A percentile compares a stretch with the other conserved stretches of the same genome.
Evolutionary conservation across 2,888 invertebrate genomes (phyloP).

Genomic region (Acronicta aceris): DNA sequence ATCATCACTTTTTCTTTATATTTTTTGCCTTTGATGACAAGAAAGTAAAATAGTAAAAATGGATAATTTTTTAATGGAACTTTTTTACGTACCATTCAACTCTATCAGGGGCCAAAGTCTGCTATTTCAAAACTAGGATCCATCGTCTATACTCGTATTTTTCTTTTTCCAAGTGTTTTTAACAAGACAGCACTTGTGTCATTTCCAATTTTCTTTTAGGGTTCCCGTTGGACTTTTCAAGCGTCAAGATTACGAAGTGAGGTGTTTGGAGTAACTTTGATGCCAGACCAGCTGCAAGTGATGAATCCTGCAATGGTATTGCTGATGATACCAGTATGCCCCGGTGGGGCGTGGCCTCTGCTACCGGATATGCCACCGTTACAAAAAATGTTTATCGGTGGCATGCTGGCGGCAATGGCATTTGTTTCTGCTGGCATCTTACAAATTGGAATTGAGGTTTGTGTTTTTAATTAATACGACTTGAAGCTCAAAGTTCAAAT

Average conservation of each 20-base stretch:
- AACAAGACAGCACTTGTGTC: background rate
- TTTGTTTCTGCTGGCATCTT: slow-evolving; percentile 91
- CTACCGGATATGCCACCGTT: slow-evolving; percentile 88
- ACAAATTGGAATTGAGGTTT: slow-evolving; percentile 88
- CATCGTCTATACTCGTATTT: too few relatives aligned
- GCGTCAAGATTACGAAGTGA: slow-evolving; percentile 92
- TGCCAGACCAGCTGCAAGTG: slow-evolving; percentile 95
- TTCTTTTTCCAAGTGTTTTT: too few relatives aligned
- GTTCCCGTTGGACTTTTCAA: slow-evolving; percentile 94
- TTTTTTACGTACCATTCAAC: too few relatives aligned
- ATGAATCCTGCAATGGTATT: slow-evolving; percentile 93
- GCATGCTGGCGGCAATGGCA: slow-evolving; percentile 83
- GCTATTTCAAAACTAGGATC: too few relatives aligned
- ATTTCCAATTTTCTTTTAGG: slow-evolving; percentile 71
- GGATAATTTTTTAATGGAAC: too few relatives aligned
- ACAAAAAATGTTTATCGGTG: slow-evolving; percentile 93
- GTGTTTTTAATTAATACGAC: background rate
- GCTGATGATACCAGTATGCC: slow-evolving; percentile 91
- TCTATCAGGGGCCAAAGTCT: too few relatives aligned
- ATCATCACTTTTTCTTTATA: too few relatives aligned
- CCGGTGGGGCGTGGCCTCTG: slow-evolving; percentile 81
- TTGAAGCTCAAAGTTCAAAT: too few relatives aligned
- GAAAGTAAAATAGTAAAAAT: too few relatives aligned
- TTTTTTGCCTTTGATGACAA: too few relatives aligned
- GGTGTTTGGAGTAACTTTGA: slow-evolving; percentile 84